Conservation (phyloP, 1,140 invertebrate genomes). For the Tetranychus cinnabarinus region DNA sequence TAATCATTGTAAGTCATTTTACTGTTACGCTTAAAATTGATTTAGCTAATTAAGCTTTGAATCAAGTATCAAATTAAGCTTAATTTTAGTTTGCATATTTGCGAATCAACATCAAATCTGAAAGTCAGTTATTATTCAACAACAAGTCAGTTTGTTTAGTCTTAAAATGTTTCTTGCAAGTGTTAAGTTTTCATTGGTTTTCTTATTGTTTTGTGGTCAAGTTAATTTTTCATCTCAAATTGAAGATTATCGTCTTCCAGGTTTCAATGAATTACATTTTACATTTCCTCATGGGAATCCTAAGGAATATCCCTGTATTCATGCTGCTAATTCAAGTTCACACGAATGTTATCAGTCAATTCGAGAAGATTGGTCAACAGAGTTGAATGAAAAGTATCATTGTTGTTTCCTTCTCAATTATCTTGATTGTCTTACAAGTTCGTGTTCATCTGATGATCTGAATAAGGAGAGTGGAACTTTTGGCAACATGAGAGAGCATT, state of each 20-base stretch:
- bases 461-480: not conserved
- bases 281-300: not conserved
- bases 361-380: not conserved
- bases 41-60: no score
- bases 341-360: not conserved
- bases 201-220: not conserved
- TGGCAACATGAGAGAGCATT: not conserved
- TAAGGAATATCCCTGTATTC: not conserved
- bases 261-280: no score
- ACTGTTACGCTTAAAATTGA: no score
- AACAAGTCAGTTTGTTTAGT: no score
- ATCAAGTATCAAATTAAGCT: no score
- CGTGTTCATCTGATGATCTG: not conserved
- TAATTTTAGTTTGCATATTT: no score
- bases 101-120: no score
- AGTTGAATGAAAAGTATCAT: not conserved
- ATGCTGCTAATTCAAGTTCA: not conserved
- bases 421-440: not conserved
- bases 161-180: no score
- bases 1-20: no score
- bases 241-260: no score
- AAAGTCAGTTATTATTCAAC: no score
- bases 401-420: not conserved
- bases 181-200: no score
- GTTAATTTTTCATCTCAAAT: not conserved